Percentiles rank a stretch among this genome's conserved stretches.
Evolutionary conservation across 2,113 vertebrate genomes (phyloP).

Genomic region (Rana temporaria): DNA sequence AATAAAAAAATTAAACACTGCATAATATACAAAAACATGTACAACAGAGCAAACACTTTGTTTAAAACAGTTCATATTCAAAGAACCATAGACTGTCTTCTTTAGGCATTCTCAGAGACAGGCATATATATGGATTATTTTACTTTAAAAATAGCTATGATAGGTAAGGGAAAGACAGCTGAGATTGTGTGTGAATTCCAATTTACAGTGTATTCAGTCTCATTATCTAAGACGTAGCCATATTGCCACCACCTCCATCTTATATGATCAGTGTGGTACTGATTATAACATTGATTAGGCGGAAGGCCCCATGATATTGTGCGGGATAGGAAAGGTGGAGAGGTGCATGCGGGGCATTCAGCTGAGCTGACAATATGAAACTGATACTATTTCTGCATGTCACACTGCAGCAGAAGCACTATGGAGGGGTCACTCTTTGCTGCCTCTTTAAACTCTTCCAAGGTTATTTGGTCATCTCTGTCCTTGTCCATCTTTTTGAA

Average conservation of each 20-base stretch:
- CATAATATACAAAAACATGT: not conserved
- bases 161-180: not conserved
- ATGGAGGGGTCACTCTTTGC: constrained; percentile 97
- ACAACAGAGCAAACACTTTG: not conserved
- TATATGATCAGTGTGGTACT: constrained; percentile 10
- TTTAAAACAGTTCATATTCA: not conserved
- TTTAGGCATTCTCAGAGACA: constrained; percentile 18
- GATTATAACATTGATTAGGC: constrained; percentile 26
- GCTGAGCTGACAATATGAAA: constrained; percentile 50
- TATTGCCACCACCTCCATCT: constrained; percentile 37
- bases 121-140: constrained; percentile 2
- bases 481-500: constrained; percentile 99
- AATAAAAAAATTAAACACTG: constrained; percentile 1
- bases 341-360: constrained; percentile 50
- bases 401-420: constrained; percentile 94
- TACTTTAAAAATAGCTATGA: not conserved
- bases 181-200: constrained; percentile 22
- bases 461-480: constrained; percentile 94
- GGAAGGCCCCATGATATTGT: constrained; percentile 37
- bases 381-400: constrained; percentile 92
- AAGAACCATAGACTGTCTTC: not conserved
- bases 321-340: constrained; percentile 52
- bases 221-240: constrained; percentile 17
- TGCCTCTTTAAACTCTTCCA: constrained; percentile 98
- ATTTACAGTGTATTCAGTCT: constrained; percentile 20